Evolutionary conservation across 92 coral and sea anemone species (phyloP).

Genomic region (Paragorgia papillata): DNA sequence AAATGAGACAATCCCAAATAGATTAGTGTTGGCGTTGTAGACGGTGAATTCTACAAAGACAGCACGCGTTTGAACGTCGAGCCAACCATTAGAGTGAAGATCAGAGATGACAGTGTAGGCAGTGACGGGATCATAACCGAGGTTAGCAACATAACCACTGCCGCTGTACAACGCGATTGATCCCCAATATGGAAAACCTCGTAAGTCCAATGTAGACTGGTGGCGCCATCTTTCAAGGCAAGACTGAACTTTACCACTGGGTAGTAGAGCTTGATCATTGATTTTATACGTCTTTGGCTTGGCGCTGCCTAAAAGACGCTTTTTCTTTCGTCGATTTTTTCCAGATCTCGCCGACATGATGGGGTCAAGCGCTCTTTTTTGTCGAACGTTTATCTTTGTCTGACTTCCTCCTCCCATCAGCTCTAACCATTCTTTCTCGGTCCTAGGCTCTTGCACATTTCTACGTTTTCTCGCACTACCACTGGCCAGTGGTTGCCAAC

Average conservation of each 20-base stretch:
- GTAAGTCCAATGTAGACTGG: constrained; percentile 57
- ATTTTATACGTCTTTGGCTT: constrained; percentile 67
- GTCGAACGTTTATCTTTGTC: constrained; percentile 29
- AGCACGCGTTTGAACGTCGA: constrained; percentile 70
- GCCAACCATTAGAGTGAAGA: constrained; percentile 71
- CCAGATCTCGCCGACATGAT: constrained; percentile 78
- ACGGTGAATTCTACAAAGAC: constrained; percentile 86
- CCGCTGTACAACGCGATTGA: constrained; percentile 64
- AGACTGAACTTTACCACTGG: constrained; percentile 77
- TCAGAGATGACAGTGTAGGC: constrained; percentile 70
- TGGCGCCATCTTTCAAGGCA: constrained; percentile 90
- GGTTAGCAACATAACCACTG: constrained; percentile 87
- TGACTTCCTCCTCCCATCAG: constrained; percentile 12
- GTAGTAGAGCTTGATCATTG: constrained; percentile 68
- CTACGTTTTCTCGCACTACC: constrained; percentile 6
- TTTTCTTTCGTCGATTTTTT: constrained; percentile 72
- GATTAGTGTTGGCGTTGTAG: constrained; percentile 74
- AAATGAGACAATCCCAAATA: constrained; percentile 76
- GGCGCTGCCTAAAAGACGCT: constrained; percentile 42
- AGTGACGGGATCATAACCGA: constrained; percentile 73
- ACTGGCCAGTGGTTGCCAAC: constrained; percentile 65
- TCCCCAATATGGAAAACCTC: constrained; percentile 96
- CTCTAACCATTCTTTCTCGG: constrained; percentile 26
- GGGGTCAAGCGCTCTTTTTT: constrained; percentile 82
- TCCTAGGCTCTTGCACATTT: neutral